phyloP scores from a whole-genome alignment of 2,888 invertebrate genomes.

The Eristalis pertinax region DNA sequence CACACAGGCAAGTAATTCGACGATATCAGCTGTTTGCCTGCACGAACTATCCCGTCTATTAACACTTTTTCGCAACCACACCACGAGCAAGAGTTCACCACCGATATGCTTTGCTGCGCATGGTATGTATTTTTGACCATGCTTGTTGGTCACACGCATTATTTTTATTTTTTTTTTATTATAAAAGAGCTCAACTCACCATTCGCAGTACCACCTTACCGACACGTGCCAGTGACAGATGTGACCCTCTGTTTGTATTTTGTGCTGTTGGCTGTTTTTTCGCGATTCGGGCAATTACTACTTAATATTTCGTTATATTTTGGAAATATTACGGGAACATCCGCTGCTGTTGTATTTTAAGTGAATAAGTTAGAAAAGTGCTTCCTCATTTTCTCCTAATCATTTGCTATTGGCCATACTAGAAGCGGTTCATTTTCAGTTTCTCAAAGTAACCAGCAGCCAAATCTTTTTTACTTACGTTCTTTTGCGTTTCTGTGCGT shows the following conservation, averaged over 20 bases:
- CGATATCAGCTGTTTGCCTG: too few relatives aligned
- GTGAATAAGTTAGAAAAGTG: conserved; percentile 8
- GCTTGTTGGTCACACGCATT: background rate
- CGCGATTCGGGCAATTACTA: conserved; percentile 16
- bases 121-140: background rate
- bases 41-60: too few relatives aligned
- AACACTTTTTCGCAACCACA: too few relatives aligned
- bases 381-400: background rate
- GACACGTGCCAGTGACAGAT: conserved; percentile 20
- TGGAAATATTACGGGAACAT: conserved; percentile 2
- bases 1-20: too few relatives aligned
- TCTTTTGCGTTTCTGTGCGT: background rate
- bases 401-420: background rate
- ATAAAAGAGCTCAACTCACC: background rate
- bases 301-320: conserved; percentile 8
- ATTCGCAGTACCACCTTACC: conserved; percentile 14
- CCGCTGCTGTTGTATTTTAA: conserved; percentile 20
- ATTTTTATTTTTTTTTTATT: too few relatives aligned
- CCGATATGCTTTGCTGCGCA: too few relatives aligned
- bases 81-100: too few relatives aligned
- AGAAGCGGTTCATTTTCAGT: background rate
- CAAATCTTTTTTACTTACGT: too few relatives aligned
- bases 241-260: conserved; percentile 13
- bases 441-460: background rate
- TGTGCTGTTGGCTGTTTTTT: conserved; percentile 52